These are phyloP conservation scores for Coccyzus lansbergi DNA, from an alignment of 2,797 vertebrate genomes.

Conservation along the genomic window DNA sequence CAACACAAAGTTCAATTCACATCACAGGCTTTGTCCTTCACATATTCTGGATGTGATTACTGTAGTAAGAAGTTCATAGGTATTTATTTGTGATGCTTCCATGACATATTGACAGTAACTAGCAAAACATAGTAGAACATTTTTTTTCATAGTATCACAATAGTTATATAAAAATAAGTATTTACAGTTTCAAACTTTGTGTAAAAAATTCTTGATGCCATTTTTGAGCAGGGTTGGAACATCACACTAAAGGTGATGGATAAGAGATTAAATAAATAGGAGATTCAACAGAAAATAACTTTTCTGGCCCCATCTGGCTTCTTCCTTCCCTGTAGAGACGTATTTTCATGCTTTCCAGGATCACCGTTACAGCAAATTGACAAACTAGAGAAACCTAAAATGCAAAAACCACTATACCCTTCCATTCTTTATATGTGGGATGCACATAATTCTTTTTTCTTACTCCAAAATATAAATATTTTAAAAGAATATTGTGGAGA, in stretches of 20 bases:
- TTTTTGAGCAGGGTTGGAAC: background rate
- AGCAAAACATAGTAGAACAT: background rate
- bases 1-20: accelerated
- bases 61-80: background rate
- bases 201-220: background rate
- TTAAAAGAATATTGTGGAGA: background rate
- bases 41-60: accelerated
- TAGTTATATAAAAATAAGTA: background rate
- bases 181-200: background rate
- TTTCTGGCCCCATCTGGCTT: constrained; percentile 28
- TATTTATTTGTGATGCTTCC: background rate
- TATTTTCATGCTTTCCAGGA: background rate
- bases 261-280: constrained; percentile 42
- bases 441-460: background rate
- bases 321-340: background rate
- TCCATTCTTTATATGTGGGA: background rate
- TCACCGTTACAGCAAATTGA: background rate
- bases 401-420: background rate
- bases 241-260: background rate
- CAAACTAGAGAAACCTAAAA: background rate
- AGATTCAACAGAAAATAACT: constrained; percentile 26
- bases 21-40: background rate
- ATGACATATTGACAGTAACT: background rate
- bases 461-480: background rate
- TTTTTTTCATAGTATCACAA: background rate